Percentiles rank a stretch among this genome's conserved stretches.
phyloP scores from a whole-genome alignment of 1,140 invertebrate species.

The Drosophila equinoxialis region DNA sequence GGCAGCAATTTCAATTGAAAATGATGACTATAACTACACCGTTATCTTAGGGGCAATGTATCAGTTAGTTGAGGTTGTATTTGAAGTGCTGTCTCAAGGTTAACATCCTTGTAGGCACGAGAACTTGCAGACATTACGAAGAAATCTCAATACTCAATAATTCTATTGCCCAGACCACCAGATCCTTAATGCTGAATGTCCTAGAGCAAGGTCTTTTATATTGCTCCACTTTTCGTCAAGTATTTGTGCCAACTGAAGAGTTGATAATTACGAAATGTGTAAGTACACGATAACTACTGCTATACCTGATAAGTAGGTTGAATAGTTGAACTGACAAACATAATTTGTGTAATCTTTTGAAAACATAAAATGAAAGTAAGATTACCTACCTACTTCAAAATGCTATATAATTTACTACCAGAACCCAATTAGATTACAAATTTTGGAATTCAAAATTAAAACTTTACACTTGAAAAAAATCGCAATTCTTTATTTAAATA shows the following conservation, averaged over 20 bases:
- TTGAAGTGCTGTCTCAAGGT: background rate
- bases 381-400: background rate
- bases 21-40: background rate
- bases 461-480: background rate
- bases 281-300: background rate
- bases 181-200: background rate
- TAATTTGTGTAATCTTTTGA: background rate
- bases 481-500: background rate
- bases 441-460: background rate
- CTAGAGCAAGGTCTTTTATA: background rate
- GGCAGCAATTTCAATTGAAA: background rate
- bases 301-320: background rate
- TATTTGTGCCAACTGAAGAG: background rate
- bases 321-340: background rate
- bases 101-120: background rate
- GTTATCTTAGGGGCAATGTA: slow-evolving; percentile 11
- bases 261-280: background rate
- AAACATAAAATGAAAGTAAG: background rate
- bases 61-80: background rate
- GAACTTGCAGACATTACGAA: background rate
- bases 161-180: background rate
- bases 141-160: background rate
- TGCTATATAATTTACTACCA: background rate
- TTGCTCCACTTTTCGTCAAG: background rate
- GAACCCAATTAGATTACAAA: background rate